Evolutionary conservation across 2,113 vertebrate species (phyloP).

Genomic region (Lasiurus cinereus): DNA sequence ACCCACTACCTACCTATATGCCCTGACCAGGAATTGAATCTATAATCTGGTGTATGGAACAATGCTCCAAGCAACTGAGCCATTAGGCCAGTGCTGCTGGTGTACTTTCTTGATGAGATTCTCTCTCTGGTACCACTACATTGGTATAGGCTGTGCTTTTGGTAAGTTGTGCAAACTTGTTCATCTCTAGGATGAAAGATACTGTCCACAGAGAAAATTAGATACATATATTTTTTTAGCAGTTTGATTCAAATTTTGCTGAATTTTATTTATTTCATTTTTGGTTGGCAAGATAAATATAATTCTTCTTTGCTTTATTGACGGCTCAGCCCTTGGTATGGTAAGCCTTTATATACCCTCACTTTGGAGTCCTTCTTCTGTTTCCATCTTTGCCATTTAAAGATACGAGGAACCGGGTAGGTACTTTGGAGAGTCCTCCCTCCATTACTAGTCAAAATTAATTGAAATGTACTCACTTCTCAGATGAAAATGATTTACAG

Average conservation of each 20-base stretch:
- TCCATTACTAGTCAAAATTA: neutral
- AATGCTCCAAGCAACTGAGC: neutral
- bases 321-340: conserved; percentile 62
- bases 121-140: conserved; percentile 59
- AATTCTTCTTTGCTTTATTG: conserved; percentile 53
- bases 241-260: conserved; percentile 42
- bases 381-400: conserved; percentile 7
- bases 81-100: neutral
- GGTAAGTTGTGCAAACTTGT: conserved; percentile 38
- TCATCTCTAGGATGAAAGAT: conserved; percentile 69
- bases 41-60: neutral
- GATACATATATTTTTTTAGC: conserved; percentile 22
- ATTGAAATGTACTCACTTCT: neutral
- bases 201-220: neutral
- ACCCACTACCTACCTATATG: too few relatives aligned
- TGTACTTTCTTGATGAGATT: conserved; percentile 58
- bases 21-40: neutral
- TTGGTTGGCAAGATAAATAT: neutral
- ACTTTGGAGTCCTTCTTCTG: neutral
- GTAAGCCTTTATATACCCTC: neutral
- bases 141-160: neutral
- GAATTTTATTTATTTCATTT: neutral
- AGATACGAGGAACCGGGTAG: neutral
- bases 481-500: neutral
- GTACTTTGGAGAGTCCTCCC: neutral